Base-by-base conservation (phyloP, 1,140 invertebrate species). In the Ptiloglossa arizonensis region DNA sequence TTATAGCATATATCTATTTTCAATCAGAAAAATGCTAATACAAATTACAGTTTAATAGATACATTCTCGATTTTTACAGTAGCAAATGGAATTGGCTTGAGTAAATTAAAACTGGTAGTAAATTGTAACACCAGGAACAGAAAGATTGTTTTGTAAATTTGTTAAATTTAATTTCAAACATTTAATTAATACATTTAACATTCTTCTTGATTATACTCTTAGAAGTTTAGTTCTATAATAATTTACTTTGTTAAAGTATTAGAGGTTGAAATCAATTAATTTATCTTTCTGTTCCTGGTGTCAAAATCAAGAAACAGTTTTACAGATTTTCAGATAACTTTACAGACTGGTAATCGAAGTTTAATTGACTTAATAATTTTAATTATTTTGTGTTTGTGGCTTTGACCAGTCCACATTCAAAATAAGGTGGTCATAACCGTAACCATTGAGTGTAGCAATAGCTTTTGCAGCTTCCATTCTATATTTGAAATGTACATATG, bases 371-470 rank as follows among this genome's bases (percentile, higher is more conserved):
- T 48, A 54, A 11, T 8, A 13, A 22, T 17, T 35, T 91, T 88
- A 90, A 83, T 91, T 93, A 79, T 84, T 93, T 74, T 91, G 89
- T 1, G 81, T 83, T 41, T 94, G 95, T 35, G 96, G 96, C 93
- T 99, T 99, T 4, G 99, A 99, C 99, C 99, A 99, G 94, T 99
- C 99, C 24, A 99, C 99, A 92, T 96, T 98, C 15, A 99, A 93
- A 90, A 99, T 99, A 68, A 99, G 94, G 94, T 99, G 98, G 93
- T 99, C 98, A 92, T 99, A 99, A 77, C 98, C 98, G 93, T 97
- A 97, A 4, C 98, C 98, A 91, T 99, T 97, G 6, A 99, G 95
- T 56, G 94, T 94, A 74, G 95, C 92, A 86, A 99, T 99, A 75
- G 99, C 99, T 87, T 96, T 95, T 22, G 97, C 96, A 48, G 99